A percentile compares a stretch with the other conserved stretches of the same genome.
Evolutionary conservation across 2,113 vertebrate genomes (phyloP).

Genomic region (Plotosus lineatus): DNA sequence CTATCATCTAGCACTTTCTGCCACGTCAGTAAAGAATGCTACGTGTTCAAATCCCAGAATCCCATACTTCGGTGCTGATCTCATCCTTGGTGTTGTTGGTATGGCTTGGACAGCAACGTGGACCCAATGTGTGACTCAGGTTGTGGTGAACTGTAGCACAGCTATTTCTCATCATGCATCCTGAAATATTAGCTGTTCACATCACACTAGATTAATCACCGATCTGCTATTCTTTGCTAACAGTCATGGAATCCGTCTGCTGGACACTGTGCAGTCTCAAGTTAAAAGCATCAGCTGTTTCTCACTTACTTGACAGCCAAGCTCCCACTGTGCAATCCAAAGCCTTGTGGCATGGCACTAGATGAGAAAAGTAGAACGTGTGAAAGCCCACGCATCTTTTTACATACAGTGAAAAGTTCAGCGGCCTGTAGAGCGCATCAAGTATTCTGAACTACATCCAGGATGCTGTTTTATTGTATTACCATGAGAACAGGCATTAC

Average conservation of each 20-base stretch:
- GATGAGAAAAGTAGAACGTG: constrained; percentile 32
- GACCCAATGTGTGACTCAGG: constrained; percentile 23
- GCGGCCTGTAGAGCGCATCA: background rate
- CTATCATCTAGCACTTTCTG: constrained; percentile 12
- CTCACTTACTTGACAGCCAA: constrained; percentile 36
- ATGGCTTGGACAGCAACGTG: constrained; percentile 8
- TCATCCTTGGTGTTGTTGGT: constrained; percentile 5
- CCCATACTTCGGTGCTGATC: constrained; percentile 21
- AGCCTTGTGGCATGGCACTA: constrained; percentile 33
- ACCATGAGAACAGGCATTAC: background rate
- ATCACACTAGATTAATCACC: constrained; percentile 26
- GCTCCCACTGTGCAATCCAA: constrained; percentile 30
- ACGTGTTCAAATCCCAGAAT: constrained; percentile 10
- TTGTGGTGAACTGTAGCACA: constrained; percentile 3
- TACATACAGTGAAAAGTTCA: constrained; percentile 35
- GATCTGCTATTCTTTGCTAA: background rate
- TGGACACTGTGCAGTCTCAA: constrained; percentile 28
- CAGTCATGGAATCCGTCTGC: constrained; percentile 19
- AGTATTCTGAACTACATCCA: constrained; percentile 10
- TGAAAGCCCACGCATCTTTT: constrained; percentile 34
- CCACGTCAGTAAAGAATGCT: constrained; percentile 18
- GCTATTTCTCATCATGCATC: constrained; percentile 23
- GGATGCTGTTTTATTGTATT: background rate
- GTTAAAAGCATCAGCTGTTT: constrained; percentile 48
- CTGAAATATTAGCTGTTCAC: constrained; percentile 24